Evolutionary conservation across 2,888 invertebrate species (phyloP).

Genomic region (Harpalus rufipes): DNA sequence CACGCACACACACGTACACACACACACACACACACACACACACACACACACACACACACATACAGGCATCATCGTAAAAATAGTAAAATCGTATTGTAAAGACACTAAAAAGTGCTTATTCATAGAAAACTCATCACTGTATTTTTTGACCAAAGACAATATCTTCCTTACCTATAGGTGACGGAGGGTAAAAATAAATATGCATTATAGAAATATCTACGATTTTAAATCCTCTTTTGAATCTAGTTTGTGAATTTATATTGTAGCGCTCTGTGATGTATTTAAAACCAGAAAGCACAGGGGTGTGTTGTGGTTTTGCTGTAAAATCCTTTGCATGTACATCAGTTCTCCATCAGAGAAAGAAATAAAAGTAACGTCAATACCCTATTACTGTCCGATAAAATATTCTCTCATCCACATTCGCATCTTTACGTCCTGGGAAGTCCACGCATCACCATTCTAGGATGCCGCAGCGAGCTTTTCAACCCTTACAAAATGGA

Average conservation of each 20-base stretch:
- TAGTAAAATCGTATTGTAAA: no score
- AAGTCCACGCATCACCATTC: neutral
- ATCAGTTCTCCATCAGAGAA: constrained; percentile 28
- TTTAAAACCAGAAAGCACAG: neutral
- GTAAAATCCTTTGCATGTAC: constrained; percentile 41
- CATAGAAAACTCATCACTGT: no score
- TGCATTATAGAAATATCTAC: no score
- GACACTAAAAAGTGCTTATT: no score
- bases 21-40: no score
- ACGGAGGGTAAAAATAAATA: no score
- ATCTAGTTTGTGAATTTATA: neutral
- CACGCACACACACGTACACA: no score
- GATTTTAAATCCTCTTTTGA: no score
- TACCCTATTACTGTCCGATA: constrained; percentile 56
- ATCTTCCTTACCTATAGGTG: no score
- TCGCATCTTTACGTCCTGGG: neutral
- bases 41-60: no score
- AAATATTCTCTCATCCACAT: constrained; percentile 46
- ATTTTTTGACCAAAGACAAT: no score
- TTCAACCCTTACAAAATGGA: neutral
- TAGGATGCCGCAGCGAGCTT: neutral
- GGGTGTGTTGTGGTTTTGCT: neutral
- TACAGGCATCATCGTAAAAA: no score
- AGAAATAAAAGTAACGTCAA: constrained; percentile 53
- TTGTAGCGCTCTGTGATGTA: neutral